Percentiles rank a stretch among this genome's conserved stretches.
These are phyloP conservation scores for Dysidea cf. avara DNA, from an alignment of 37 sponge, comb jelly and placozoan genomes.

Conservation along the genomic window DNA sequence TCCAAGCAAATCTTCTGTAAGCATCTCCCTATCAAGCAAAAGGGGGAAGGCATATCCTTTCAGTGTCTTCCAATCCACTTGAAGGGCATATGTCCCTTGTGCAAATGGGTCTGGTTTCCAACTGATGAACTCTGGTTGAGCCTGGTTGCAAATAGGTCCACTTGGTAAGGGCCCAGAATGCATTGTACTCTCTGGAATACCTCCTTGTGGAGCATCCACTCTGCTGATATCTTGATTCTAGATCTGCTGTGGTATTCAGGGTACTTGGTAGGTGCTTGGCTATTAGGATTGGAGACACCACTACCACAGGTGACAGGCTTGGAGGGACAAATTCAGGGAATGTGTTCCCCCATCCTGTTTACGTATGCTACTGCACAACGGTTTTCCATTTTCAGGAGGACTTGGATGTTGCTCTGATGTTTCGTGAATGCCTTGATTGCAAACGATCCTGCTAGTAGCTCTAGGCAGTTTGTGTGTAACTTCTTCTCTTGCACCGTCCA, in stretches of 20 bases:
- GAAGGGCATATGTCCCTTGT: no score
- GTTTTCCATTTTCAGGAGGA: constrained; percentile 13
- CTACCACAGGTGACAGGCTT: constrained; percentile 36
- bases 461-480: constrained; percentile 37
- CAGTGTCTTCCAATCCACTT: no score
- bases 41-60: no score
- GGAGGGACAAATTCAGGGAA: background rate
- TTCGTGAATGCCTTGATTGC: constrained; percentile 16
- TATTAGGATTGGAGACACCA: constrained; percentile 6
- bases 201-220: no score
- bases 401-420: background rate
- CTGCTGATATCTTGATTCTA: constrained; percentile 8
- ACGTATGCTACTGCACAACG: constrained; percentile 17
- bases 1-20: no score
- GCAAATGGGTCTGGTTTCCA: no score
- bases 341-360: constrained; percentile 44
- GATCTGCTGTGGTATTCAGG: constrained; percentile 19
- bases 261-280: constrained; percentile 33
- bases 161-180: no score
- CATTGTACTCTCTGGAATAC: no score
- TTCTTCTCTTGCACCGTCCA: constrained; percentile 20
- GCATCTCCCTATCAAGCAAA: no score
- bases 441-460: constrained; percentile 37
- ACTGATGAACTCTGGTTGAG: no score
- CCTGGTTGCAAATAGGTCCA: no score